Evolutionary conservation across 1,140 invertebrate species (phyloP).

Genomic region (Zaprionus capensis): DNA sequence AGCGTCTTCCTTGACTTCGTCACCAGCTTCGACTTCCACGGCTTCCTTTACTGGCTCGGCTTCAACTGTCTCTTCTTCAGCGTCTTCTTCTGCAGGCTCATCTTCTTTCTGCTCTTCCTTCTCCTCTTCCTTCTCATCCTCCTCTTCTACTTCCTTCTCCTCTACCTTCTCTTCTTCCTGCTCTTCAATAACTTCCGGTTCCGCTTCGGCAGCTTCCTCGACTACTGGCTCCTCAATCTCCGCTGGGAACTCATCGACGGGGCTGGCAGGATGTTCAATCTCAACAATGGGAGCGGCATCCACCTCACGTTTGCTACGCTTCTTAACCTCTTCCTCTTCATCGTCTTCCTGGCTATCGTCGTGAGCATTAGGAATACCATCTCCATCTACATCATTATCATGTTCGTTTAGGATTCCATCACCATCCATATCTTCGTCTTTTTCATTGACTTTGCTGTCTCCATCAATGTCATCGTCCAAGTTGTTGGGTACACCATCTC

Average conservation of each 20-base stretch:
- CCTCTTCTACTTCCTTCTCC: slow-evolving; percentile 17
- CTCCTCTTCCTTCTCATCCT: slow-evolving; percentile 10
- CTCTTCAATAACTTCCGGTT: slow-evolving; percentile 62
- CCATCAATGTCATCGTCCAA: slow-evolving; percentile 54
- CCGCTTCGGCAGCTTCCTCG: slow-evolving; percentile 64
- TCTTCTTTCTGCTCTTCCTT: slow-evolving; percentile 37
- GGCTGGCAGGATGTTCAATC: slow-evolving; percentile 69
- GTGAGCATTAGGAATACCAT: slow-evolving; percentile 75
- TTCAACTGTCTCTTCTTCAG: slow-evolving; percentile 38
- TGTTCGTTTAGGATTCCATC: slow-evolving; percentile 72
- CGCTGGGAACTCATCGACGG: slow-evolving; percentile 76
- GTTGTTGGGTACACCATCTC: slow-evolving; percentile 78
- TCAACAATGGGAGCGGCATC: slow-evolving; percentile 68
- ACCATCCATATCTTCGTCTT: slow-evolving; percentile 71
- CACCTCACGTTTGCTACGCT: slow-evolving; percentile 83
- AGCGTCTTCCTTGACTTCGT: slow-evolving; percentile 45
- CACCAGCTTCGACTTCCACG: slow-evolving; percentile 52
- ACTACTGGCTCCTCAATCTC: slow-evolving; percentile 70
- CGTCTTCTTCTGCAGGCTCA: slow-evolving; percentile 64
- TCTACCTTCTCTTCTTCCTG: slow-evolving; percentile 85
- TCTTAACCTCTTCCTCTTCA: slow-evolving; percentile 60
- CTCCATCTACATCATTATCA: slow-evolving; percentile 84
- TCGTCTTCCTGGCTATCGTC: slow-evolving; percentile 63
- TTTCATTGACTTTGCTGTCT: slow-evolving; percentile 51
- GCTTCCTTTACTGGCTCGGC: slow-evolving; percentile 51